Evolutionary conservation across 1,140 invertebrate genomes (phyloP), one percentile per base, ranked within the genome.

Genomic region (Vanessa atalanta): DNA sequence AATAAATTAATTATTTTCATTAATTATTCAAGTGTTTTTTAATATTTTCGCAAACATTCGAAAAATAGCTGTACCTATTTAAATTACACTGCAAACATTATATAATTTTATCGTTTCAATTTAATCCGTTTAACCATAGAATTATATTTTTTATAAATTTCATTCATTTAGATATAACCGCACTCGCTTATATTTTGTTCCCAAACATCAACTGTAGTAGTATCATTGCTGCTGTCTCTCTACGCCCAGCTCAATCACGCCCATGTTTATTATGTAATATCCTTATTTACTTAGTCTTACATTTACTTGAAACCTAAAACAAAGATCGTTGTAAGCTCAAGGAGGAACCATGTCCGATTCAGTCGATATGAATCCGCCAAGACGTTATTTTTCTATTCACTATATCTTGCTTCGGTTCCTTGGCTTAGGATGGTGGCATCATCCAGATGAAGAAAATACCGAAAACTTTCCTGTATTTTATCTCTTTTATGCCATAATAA

Each of bases 371-470:
- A 37, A 15, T 66, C 75, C 76, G 14, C 87, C 88, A 15, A 82
- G 51, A 9, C 83, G 86, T 12, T 91, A 89, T 65, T 91, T 92
- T 73, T 79, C 65, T 16, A 64, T 88, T 9, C 91, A 93, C 73
- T 93, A 76, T 73, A 12, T 80, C 61, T 76, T 93, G 15, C 65
- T 93, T 0, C 79, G 91, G 57, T 86, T 88, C 53, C 72, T 91
- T 11, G 91, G 89, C 8, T 65, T 93, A 2, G 91, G 91, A 15
- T 91, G 89, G 89, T 93, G 91, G 91, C 91, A 93, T 70, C 87
- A 91, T 65, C 91, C 91, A 1, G 88, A 91, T 67, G 87, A 93
- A 80, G 75, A 72, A 3, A 74, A 93, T 12, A 85, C 78, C 5
- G 69, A 68, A 11, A 91, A 93, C 68, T 93, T 91, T 72, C 85